phyloP scores from a whole-genome alignment of 2,113 vertebrate genomes.

The Mugil cephalus region DNA sequence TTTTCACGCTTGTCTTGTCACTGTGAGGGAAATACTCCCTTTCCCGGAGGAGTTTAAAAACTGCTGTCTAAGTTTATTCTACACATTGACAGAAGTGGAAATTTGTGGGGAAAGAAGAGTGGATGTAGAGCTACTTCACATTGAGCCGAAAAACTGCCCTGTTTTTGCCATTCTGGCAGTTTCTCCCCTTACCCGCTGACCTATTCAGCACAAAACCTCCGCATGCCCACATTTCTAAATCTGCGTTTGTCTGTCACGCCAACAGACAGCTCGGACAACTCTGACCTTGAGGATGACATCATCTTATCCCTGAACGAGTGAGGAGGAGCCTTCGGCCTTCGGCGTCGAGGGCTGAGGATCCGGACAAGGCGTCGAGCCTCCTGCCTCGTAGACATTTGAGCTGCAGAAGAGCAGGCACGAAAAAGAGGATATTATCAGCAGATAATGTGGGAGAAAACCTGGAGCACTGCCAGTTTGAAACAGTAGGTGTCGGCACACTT shows the following conservation, averaged over 20 bases:
- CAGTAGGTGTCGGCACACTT: conserved; percentile 35
- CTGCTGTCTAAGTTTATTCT: conserved; percentile 28
- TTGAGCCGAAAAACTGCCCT: conserved; percentile 18
- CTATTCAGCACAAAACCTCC: conserved; percentile 32
- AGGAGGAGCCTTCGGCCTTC: conserved; percentile 53
- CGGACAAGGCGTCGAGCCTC: conserved; percentile 34
- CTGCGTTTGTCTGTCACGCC: conserved; percentile 68
- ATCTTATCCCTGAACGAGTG: conserved; percentile 91
- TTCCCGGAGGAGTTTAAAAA: conserved; percentile 28
- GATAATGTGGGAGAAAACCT: conserved; percentile 39
- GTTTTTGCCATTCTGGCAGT: conserved; percentile 42
- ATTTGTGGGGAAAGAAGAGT: neutral
- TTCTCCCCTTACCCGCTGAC: conserved; percentile 37
- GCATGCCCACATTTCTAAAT: conserved; percentile 43
- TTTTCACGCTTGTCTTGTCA: conserved; percentile 33
- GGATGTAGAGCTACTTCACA: neutral
- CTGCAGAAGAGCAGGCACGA: conserved; percentile 22
- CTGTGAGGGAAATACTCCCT: neutral
- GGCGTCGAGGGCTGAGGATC: conserved; percentile 9
- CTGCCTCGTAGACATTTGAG: conserved; percentile 38
- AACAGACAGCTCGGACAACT: conserved; percentile 97
- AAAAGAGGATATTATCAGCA: conserved; percentile 23
- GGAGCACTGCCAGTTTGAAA: conserved; percentile 64
- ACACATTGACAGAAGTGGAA: neutral
- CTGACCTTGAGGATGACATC: conserved; percentile 98